Base-by-base conservation (phyloP, 2,113 vertebrate species). In the Prolemur simus region DNA sequence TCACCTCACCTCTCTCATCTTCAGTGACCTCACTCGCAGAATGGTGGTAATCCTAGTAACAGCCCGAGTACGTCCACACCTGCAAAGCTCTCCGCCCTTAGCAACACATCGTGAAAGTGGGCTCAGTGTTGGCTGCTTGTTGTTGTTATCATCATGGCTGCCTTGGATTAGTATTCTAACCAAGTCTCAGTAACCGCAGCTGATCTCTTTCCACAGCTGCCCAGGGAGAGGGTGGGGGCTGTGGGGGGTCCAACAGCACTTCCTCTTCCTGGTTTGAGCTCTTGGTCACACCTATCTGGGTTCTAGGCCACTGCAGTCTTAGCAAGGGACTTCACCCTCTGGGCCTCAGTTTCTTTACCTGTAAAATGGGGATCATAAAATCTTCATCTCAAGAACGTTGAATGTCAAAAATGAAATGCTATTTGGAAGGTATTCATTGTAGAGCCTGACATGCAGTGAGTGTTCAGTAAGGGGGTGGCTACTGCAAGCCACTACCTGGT, bases 91-190 rank as follows among this genome's bases (percentile, higher is more conserved):
- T 66, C 52, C 15, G 52, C 83, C 6, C 49, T 23, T 15, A 2
- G 3, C 1, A 4, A 17, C 34, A 4, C 12, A 2, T 8, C 39
- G 29, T 69, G 15, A 27, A 54, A 47, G 34, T 37, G 7, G 3
- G 0, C n/a, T 17, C 1, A 2, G 20, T 45, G 11, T 60, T 23
- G 3, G 77, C 47, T 27, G 39, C 47, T 34, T n/a, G 2, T 64
- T 12, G 3, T 71, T 58, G 5, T 37, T 39, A 14, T 84, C 71
- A 1, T 27, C 10, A 18, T 13, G 1, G 34, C n/a, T 37, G 21
- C 52, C 25, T 21, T 56, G 15, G 6, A 10, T 63, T 56, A 0
- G 20, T 56, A 7, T 39, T 45, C 66, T 17, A 52, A 5, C 63
- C 60, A 3, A 2, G 52, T 80, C 49, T 29, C 18, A 47, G 63